Evolutionary conservation across 2,113 vertebrate species (phyloP).

Genomic region (Dipodomys stephensi): DNA sequence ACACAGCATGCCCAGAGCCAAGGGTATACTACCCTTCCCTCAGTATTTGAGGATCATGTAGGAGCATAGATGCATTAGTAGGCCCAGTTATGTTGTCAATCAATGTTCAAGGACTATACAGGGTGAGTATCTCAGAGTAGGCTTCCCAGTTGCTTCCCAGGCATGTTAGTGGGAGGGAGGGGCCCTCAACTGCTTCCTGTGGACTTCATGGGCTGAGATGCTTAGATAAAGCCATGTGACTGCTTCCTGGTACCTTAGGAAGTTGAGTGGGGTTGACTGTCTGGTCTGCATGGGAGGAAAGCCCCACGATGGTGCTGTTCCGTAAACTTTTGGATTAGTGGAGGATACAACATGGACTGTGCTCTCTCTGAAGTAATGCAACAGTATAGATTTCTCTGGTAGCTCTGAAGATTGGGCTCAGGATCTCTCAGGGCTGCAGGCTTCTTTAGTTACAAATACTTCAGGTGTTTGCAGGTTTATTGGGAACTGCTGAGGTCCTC

Average conservation of each 20-base stretch:
- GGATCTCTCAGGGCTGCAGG: neutral
- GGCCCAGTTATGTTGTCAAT: neutral
- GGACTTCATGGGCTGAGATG: neutral
- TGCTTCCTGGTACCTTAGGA: neutral
- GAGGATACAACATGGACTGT: neutral
- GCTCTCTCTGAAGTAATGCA: neutral
- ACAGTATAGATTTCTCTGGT: neutral
- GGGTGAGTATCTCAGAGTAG: neutral
- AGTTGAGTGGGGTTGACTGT: neutral
- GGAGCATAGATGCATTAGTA: neutral
- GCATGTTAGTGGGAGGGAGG: neutral
- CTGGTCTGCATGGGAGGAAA: no score
- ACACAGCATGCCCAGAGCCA: neutral
- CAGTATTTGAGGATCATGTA: neutral
- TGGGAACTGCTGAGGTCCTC: neutral
- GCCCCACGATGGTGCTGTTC: neutral
- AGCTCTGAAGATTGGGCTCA: neutral
- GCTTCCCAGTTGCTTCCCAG: neutral
- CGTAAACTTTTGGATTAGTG: neutral
- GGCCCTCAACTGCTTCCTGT: no score
- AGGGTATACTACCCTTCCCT: neutral
- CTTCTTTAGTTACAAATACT: neutral
- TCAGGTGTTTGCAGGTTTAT: neutral
- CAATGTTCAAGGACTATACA: neutral
- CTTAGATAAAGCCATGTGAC: neutral